These are phyloP conservation scores for Ctenosaura bakeri DNA, from an alignment of 2,797 vertebrate genomes.

Conservation along the genomic window DNA sequence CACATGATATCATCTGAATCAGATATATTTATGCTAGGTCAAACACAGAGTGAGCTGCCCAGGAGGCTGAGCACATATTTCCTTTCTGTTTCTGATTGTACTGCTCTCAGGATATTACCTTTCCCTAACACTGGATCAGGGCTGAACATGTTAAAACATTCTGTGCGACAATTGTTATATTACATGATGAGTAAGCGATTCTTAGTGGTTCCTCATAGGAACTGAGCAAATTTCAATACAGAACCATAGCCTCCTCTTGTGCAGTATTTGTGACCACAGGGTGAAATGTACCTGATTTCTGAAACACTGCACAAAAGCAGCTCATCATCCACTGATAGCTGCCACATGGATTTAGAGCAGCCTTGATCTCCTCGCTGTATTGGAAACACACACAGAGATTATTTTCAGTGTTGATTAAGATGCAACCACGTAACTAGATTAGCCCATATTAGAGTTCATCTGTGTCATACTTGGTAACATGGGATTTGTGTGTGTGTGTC, in stretches of 20 bases:
- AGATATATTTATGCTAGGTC: background rate
- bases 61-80: background rate
- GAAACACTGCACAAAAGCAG: background rate
- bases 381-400: background rate
- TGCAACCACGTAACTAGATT: background rate
- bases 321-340: background rate
- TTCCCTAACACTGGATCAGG: background rate
- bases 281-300: background rate
- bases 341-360: constrained; percentile 15
- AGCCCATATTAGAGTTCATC: too few species aligned
- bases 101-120: background rate
- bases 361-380: background rate
- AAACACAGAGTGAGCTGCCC: background rate
- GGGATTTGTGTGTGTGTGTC: background rate
- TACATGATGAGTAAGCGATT: background rate
- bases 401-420: background rate
- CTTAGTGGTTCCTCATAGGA: background rate
- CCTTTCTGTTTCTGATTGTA: background rate
- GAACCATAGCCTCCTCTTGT: background rate
- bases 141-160: background rate
- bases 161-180: background rate
- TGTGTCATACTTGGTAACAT: background rate
- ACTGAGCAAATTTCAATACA: background rate
- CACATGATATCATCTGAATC: background rate
- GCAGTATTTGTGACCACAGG: background rate